Evolutionary conservation across 2,113 vertebrate genomes (phyloP), one percentile per base, ranked within the genome.

Genomic region (Pleuronectes platessa): DNA sequence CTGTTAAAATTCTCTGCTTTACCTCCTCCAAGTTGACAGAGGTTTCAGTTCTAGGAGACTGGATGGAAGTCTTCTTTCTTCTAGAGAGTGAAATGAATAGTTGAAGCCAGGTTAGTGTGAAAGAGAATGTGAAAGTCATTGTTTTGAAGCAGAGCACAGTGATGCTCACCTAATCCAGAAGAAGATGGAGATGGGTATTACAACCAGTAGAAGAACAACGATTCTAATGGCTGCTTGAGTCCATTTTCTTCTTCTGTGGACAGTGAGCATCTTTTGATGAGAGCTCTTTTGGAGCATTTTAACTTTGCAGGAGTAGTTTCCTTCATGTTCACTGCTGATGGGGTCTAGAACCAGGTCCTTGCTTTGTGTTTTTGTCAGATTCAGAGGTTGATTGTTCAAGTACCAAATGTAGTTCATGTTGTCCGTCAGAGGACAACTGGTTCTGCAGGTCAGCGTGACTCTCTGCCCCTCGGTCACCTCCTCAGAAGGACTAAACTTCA

Each of bases 281-380:
- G 55, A 67, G 2, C 17, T 20, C 24, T 49, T 26, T 10, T 45
- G 7, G 12, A 5, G 2, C 17, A 18, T 18, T 45, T 13, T 1
- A 4, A 71, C 20, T 10, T 8, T 15, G 21, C 60, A 70, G 18
- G 49, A 35, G 67, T 63, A 77, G 59, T n/a, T 47, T 47, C 59
- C 59, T 35, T 18, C 51, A 37, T 63, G 20, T 7, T 55, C 23
- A 3, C 24, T 18, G 49, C 53, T 49, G 67, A 56, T 60, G 23
- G 27, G 42, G 27, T 61, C 73, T 1, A 76, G 63, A 76, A 68
- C 21, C 27, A 76, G n/a, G 42, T 40, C 10, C 26, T 68, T 83
- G 60, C 13, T 65, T 47, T 74, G 45, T 11, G 3, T n/a, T 4
- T 23, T 15, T n/a, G n/a, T n/a, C n/a, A n/a, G n/a, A n/a, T n/a